phyloP scores from a whole-genome alignment of 1,140 invertebrate species.

The Nasonia giraulti region DNA sequence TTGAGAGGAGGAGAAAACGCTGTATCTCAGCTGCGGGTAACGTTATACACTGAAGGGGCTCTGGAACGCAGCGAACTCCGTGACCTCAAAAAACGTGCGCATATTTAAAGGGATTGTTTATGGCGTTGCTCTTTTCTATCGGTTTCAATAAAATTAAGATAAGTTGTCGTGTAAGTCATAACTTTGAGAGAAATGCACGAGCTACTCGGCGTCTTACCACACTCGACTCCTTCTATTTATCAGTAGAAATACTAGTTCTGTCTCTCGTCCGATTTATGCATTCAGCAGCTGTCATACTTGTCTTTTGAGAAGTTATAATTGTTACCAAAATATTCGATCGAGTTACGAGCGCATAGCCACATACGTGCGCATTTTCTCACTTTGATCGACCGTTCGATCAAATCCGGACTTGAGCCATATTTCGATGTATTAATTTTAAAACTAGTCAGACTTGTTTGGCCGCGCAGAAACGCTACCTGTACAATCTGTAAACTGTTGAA shows the following conservation, averaged over 20 bases:
- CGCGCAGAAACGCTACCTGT: neutral
- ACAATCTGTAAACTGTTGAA: neutral
- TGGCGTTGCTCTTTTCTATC: too few species aligned
- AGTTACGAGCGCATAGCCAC: neutral
- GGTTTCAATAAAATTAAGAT: neutral
- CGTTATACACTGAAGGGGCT: too few species aligned
- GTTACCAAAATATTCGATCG: neutral
- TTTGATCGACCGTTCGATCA: too few species aligned
- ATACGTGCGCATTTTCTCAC: too few species aligned
- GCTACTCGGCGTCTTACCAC: neutral
- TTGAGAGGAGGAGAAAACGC: too few species aligned
- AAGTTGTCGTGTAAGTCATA: neutral
- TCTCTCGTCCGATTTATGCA: neutral
- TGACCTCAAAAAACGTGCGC: neutral
- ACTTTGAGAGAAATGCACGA: too few species aligned
- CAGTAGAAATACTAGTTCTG: constrained; percentile 3
- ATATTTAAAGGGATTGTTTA: neutral
- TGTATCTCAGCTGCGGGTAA: too few species aligned
- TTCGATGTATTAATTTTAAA: constrained; percentile 2
- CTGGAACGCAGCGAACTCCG: too few species aligned
- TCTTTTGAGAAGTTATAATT: neutral
- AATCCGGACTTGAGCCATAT: neutral
- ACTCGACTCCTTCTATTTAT: neutral
- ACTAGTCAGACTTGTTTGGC: neutral
- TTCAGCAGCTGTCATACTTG: neutral